Base-by-base conservation (phyloP, 1,140 invertebrate species). In the Holotrichia oblita region DNA sequence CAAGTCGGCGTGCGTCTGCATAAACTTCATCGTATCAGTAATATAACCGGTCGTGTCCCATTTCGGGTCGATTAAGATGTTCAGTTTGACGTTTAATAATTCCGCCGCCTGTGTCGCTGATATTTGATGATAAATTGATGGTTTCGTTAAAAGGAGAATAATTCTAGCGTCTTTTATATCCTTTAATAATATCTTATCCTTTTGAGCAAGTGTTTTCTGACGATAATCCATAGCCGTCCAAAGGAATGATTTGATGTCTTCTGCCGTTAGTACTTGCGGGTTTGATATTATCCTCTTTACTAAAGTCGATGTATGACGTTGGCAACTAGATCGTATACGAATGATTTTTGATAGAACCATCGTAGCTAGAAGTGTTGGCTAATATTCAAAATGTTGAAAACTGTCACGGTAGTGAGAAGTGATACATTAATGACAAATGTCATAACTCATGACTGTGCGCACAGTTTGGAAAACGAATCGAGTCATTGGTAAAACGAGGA, bases 161-260 rank as follows among this genome's bases (percentile, higher is more conserved):
- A 73, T 17, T n/a, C 40, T 73, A 10, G 72, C 72, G 40, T 41
- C n/a, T 73, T 73, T 73, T 17, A 41, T 14, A 20, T 64, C 22
- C 6, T 8, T 8, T 22, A 64, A 2, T 27, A 6, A 20, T 6
- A 9, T 27, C 22, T 17, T 12, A n/a, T 2, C 12, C 9, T 64
- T 17, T 27, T 64, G 17, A 10, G 4, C 6, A 8, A 20, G 22
- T 20, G 22, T 17, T 48, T 12, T 48, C 3, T 12, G 3, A 20
- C 61, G 61, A 22, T 20, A 10, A 24, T 64, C 61, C 6, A 64
- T 7, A 12, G 61, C 61, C 12, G 61, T 64, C 61, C 61, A 64
- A 1, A 64, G 61, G 6, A 64, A 3, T 6, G 17, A 20, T 64
- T 27, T 22, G 17, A 64, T 22, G 14, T 64, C 61, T 2, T 64